These are phyloP conservation scores for Galerucella pusilla DNA, from an alignment of 2,888 invertebrate species.

Conservation along the genomic window DNA sequence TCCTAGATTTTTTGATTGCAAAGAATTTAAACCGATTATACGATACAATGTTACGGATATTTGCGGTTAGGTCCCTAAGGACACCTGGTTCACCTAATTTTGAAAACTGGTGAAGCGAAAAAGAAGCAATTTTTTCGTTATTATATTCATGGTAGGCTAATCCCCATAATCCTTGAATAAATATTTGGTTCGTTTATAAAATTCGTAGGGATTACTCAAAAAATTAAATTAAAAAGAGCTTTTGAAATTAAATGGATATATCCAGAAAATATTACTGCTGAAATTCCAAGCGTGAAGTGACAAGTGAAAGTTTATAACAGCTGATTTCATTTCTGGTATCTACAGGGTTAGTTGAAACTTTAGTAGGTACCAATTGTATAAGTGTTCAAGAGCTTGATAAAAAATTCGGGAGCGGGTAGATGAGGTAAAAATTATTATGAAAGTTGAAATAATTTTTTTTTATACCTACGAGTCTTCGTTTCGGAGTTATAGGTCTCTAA, in stretches of 20 bases:
- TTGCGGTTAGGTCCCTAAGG: constrained; percentile 43
- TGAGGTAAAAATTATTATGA: too few relatives aligned
- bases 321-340: background rate
- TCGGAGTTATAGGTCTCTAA: too few relatives aligned
- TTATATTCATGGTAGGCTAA: constrained; percentile 41
- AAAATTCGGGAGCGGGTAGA: background rate
- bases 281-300: constrained; percentile 7
- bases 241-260: background rate
- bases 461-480: too few relatives aligned
- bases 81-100: constrained; percentile 53
- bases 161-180: constrained; percentile 35
- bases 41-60: constrained; percentile 53
- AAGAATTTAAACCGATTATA: constrained; percentile 54
- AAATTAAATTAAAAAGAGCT: constrained; percentile 19
- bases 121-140: constrained; percentile 46
- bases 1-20: constrained; percentile 36
- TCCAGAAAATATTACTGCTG: background rate
- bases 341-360: background rate
- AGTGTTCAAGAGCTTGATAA: too few relatives aligned
- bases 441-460: too few relatives aligned
- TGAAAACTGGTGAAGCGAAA: constrained; percentile 42
- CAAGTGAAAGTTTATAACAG: background rate
- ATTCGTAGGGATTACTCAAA: constrained; percentile 24
- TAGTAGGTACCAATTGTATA: background rate
- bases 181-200: constrained; percentile 25